Percentiles rank a stretch among this genome's conserved stretches.
phyloP scores from a whole-genome alignment of 1,140 invertebrate species.

The Eurosta solidaginis region DNA sequence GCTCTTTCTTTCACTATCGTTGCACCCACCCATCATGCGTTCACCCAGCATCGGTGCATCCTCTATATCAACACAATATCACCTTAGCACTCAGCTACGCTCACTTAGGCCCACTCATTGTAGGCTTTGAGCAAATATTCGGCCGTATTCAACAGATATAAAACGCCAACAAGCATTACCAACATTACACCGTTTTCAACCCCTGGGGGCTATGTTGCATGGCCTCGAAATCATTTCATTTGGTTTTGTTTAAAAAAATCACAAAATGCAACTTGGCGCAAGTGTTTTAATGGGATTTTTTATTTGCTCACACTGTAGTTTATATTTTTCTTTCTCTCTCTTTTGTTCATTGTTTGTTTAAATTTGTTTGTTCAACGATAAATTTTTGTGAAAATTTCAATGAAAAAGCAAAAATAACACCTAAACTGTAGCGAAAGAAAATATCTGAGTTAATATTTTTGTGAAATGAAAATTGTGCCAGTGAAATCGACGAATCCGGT shows the following conservation, averaged over 20 bases:
- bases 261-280: slow-evolving; percentile 19
- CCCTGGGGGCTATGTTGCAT: neutral
- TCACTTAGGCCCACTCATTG: neutral
- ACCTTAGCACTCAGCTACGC: neutral
- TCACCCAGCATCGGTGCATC: neutral
- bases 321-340: neutral
- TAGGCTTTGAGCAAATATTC: slow-evolving; percentile 12
- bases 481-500: neutral
- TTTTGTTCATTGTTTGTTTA: neutral
- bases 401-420: neutral
- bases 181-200: neutral
- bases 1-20: neutral
- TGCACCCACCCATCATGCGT: neutral
- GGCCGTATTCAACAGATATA: slow-evolving; percentile 9
- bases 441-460: neutral
- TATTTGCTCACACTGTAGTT: neutral
- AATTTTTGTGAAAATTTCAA: slow-evolving; percentile 8
- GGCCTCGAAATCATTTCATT: neutral
- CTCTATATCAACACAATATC: neutral
- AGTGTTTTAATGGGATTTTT: slow-evolving; percentile 28
- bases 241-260: neutral
- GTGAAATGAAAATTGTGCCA: neutral
- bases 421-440: neutral
- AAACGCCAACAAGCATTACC: neutral
- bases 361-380: slow-evolving; percentile 5